Evolutionary conservation across 2,797 vertebrate genomes (phyloP), one percentile per base, ranked within the genome.

Genomic region (Nasua narica): DNA sequence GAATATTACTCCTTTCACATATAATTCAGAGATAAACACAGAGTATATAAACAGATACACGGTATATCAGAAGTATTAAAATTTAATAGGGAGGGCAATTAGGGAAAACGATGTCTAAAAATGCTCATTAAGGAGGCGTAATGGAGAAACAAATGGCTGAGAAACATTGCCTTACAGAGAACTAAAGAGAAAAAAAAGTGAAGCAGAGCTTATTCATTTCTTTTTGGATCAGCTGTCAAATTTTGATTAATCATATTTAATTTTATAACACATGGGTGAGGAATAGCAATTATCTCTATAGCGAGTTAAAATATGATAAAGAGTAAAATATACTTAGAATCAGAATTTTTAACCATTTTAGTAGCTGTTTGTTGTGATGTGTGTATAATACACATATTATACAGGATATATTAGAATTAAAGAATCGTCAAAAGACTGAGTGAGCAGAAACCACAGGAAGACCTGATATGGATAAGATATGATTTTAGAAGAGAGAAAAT

Each of bases 231-330:
- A 93, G 52, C 78, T 94, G 74, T 91, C 74, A 95, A 52, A 50
- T 27, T 91, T 95, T 97, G 67, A 97, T 89, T 97, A 94, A 95
- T 95, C 56, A 83, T 96, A 84, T 79, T 96, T 94, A 94, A 93
- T 94, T 92, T 97, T 79, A 93, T 46, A 79, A 56, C 56, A 18
- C 62, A 70, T 40, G 8, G 48, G 77, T 95, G 58, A 97, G 48
- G 84, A 86, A 87, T 29, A 97, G 69, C 40, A 96, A 94, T 97
- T 94, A 94, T 92, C 78, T 95, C 95, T 50, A 89, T 18, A 92
- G 54, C 11, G 43, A 79, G 56, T 76, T 92, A 76, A 65, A 96
- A 29, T 94, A 91, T 69, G 54, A 88, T 87, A 93, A 84, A 81
- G 56, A 86, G 82, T 56, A 48, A 96, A 94, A 79, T 93, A 92